Conservation (phyloP, 2,888 invertebrate genomes). For the Escarpia spicata region DNA sequence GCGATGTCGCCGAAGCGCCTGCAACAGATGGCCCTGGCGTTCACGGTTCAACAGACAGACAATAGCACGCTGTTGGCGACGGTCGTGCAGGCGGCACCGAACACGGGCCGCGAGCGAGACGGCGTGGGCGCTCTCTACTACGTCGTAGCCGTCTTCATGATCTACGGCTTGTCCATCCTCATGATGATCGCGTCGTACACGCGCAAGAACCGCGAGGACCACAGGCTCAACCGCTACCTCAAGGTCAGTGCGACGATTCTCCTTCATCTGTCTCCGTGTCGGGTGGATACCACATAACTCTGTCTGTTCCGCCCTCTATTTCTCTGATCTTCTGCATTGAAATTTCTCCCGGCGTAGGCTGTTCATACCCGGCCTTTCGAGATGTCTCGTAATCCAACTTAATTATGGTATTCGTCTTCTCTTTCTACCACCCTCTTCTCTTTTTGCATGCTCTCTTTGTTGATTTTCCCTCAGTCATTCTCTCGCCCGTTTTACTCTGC, state of each 20-base stretch:
- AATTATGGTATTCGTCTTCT: too few species aligned
- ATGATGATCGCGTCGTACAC: conserved; percentile 65
- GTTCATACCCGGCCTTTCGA: too few species aligned
- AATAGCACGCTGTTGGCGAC: conserved; percentile 38
- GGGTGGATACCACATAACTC: too few species aligned
- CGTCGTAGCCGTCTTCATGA: conserved; percentile 63
- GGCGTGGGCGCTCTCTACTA: conserved; percentile 62
- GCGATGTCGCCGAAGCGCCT: not conserved
- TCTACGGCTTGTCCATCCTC: conserved; percentile 62
- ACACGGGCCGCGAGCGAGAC: conserved; percentile 38
- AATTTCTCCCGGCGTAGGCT: too few species aligned
- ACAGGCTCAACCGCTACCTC: conserved; percentile 56
- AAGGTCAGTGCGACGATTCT: conserved; percentile 40
- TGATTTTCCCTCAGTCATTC: too few species aligned
- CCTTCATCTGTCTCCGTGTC: not conserved
- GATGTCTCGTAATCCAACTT: too few species aligned
- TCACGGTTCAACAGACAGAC: conserved; percentile 35
- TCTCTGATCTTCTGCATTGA: too few species aligned
- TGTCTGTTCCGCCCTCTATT: too few species aligned
- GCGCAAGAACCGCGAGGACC: conserved; percentile 61
- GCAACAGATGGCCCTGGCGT: conserved; percentile 29
- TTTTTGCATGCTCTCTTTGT: too few species aligned
- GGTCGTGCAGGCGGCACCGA: conserved; percentile 28
- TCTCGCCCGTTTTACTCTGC: too few species aligned
- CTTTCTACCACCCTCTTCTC: too few species aligned